Evolutionary conservation across 2,797 vertebrate genomes (phyloP).

Genomic region (Tiaroga cobitis): DNA sequence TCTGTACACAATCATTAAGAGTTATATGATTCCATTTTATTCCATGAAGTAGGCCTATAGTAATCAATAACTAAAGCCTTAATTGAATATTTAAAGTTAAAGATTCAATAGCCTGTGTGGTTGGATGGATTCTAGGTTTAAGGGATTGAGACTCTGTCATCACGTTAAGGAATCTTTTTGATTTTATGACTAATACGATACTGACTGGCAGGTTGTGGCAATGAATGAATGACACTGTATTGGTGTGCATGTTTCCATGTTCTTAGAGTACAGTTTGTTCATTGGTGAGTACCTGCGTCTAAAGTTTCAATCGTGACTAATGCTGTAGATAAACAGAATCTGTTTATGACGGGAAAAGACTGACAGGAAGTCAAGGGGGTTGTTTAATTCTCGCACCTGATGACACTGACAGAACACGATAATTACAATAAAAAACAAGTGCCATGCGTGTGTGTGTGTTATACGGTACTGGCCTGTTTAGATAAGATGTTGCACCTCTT

Average conservation of each 20-base stretch:
- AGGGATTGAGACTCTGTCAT: neutral
- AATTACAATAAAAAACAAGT: neutral
- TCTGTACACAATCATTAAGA: neutral
- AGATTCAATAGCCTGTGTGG: neutral
- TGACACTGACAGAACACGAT: constrained; percentile 19
- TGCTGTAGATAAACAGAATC: neutral
- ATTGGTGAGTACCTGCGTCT: neutral
- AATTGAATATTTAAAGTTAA: neutral
- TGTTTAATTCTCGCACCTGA: neutral
- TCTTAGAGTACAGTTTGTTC: neutral
- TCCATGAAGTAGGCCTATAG: neutral
- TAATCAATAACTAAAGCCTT: neutral
- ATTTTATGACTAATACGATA: constrained; percentile 25
- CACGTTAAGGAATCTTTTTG: neutral
- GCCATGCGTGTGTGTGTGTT: neutral
- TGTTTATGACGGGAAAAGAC: neutral
- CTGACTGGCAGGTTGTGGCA: neutral
- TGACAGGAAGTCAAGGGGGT: constrained; percentile 12
- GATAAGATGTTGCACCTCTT: neutral
- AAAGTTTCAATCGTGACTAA: constrained; percentile 24
- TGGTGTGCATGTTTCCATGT: neutral
- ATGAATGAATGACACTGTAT: neutral
- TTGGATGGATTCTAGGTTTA: neutral
- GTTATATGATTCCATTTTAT: neutral
- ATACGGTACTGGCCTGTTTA: neutral